Evolutionary conservation across 2,888 invertebrate genomes (phyloP).

Genomic region (Apantesis nais): DNA sequence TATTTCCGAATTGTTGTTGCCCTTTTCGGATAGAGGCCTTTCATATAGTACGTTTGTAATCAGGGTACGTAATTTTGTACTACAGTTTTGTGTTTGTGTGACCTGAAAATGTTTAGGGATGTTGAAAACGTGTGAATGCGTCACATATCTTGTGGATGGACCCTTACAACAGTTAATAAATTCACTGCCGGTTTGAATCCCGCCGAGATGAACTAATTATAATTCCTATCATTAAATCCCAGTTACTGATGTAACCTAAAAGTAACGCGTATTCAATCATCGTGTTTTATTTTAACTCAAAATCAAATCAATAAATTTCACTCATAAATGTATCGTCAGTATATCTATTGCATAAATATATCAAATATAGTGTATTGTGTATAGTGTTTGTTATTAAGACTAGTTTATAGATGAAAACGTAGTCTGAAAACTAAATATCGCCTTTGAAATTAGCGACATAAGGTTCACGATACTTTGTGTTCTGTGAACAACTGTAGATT

Average conservation of each 20-base stretch:
- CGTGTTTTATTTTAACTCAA: background rate
- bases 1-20: background rate
- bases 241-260: background rate
- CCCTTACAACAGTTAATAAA: background rate
- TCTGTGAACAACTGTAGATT: conserved; percentile 21
- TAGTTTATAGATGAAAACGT: conserved; percentile 12
- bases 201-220: background rate
- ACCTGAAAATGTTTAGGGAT: background rate
- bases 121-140: background rate
- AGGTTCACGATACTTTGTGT: conserved; percentile 31
- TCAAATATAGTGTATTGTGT: conserved; percentile 43
- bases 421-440: conserved; percentile 25
- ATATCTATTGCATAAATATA: conserved; percentile 15
- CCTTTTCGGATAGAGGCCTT: background rate
- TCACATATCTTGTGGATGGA: background rate
- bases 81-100: background rate
- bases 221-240: background rate
- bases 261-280: background rate
- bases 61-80: background rate
- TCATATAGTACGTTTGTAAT: background rate
- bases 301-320: conserved; percentile 8
- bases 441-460: conserved; percentile 32
- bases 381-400: conserved; percentile 24
- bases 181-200: background rate
- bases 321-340: conserved; percentile 18